These are phyloP conservation scores for Collichthys lucidus DNA, from an alignment of 2,113 vertebrate species.

Conservation along the genomic window DNA sequence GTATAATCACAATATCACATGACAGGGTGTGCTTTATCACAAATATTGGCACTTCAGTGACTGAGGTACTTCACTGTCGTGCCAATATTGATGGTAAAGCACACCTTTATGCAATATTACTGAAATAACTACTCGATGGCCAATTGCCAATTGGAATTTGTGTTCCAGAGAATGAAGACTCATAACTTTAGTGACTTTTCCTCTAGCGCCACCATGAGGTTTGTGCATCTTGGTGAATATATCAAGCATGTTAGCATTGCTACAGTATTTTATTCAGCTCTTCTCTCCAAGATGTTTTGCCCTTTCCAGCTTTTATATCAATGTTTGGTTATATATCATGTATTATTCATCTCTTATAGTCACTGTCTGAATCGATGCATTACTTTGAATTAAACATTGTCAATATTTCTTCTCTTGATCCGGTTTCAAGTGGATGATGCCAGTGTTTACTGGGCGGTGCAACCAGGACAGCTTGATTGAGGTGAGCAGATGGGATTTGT, in stretches of 20 bases:
- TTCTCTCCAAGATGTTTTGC: neutral
- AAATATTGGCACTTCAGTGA: too few species aligned
- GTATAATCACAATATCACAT: too few species aligned
- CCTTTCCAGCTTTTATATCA: neutral
- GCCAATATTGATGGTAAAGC: too few species aligned
- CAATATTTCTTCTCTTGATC: slow-evolving; percentile 6
- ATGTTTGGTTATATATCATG: neutral
- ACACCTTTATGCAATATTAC: too few species aligned
- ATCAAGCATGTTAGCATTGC: neutral
- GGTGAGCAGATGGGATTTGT: slow-evolving; percentile 26
- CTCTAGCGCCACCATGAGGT: too few species aligned
- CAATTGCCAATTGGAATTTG: too few species aligned
- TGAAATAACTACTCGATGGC: too few species aligned
- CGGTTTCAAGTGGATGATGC: slow-evolving; percentile 4
- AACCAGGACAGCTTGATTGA: neutral
- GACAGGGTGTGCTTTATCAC: too few species aligned
- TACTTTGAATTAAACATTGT: slow-evolving; percentile 11
- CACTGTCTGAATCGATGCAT: slow-evolving; percentile 2
- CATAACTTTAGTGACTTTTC: neutral
- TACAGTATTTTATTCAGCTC: neutral
- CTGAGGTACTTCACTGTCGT: too few species aligned
- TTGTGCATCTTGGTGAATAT: neutral
- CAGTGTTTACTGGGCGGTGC: neutral
- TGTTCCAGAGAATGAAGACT: too few species aligned
- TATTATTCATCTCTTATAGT: neutral